Evolutionary conservation across 2,888 invertebrate species (phyloP).

Genomic region (Agrochola macilenta): DNA sequence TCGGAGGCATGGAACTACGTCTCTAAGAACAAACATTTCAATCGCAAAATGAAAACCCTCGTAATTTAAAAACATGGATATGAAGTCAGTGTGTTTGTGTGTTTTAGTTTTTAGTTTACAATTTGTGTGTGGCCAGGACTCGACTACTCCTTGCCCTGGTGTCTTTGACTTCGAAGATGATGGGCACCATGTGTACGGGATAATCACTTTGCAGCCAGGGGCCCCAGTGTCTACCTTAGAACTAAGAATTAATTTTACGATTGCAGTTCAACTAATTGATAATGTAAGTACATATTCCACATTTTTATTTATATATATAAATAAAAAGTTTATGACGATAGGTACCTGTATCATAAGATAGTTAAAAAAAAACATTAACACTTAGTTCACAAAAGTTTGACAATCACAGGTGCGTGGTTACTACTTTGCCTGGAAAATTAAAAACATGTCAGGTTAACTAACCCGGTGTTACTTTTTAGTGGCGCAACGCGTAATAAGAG

Average conservation of each 20-base stretch:
- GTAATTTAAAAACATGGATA: conserved; percentile 55
- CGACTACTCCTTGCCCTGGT: conserved; percentile 80
- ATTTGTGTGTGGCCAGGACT: conserved; percentile 72
- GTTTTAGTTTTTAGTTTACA: conserved; percentile 68
- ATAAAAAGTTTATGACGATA: too few relatives aligned
- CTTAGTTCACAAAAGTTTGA: too few relatives aligned
- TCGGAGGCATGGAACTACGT: conserved; percentile 70
- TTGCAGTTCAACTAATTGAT: conserved; percentile 71
- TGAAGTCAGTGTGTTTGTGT: conserved; percentile 69
- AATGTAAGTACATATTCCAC: conserved; percentile 72
- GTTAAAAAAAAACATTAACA: too few relatives aligned
- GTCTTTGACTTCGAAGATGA: conserved; percentile 79
- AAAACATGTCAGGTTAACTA: too few relatives aligned
- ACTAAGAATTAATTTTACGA: conserved; percentile 77
- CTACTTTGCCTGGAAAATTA: too few relatives aligned
- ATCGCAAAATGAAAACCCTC: conserved; percentile 55
- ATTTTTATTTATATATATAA: background rate
- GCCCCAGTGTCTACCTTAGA: conserved; percentile 72
- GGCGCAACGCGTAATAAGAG: too few relatives aligned
- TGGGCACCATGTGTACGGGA: conserved; percentile 74
- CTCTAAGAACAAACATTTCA: conserved; percentile 57
- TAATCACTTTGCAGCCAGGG: conserved; percentile 73
- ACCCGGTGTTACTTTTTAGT: too few relatives aligned
- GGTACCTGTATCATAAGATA: too few relatives aligned
- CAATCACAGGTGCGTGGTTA: too few relatives aligned